These are phyloP conservation scores for Gymnothorax javanicus DNA, from an alignment of 2,797 vertebrate species.

Conservation along the genomic window DNA sequence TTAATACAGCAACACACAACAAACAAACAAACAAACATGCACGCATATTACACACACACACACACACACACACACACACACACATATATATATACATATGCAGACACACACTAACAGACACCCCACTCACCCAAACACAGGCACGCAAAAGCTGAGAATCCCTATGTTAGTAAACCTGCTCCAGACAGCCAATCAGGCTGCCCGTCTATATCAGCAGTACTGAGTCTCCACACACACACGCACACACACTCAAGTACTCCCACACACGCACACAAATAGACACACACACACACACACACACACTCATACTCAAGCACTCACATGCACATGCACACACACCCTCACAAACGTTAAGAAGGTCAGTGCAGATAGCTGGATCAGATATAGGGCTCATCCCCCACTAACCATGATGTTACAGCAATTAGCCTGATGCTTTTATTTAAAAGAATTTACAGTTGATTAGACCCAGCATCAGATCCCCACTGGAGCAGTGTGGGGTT, in stretches of 20 bases:
- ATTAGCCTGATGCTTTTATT: too few relatives aligned
- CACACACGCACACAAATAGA: too few relatives aligned
- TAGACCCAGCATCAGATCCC: too few relatives aligned
- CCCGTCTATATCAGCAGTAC: neutral
- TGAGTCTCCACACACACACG: neutral
- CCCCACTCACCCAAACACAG: neutral
- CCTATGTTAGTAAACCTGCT: neutral
- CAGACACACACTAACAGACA: neutral
- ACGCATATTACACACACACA: conserved; percentile 13
- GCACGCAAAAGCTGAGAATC: neutral
- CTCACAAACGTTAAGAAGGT: neutral
- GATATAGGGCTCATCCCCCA: neutral
- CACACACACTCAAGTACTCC: too few relatives aligned
- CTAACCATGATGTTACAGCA: neutral
- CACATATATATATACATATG: conserved; percentile 16
- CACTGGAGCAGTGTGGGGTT: too few relatives aligned
- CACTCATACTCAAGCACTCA: too few relatives aligned
- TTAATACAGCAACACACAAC: conserved; percentile 21
- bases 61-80: conserved; percentile 22
- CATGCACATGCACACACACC: too few relatives aligned
- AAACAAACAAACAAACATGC: neutral
- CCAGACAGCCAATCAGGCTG: neutral
- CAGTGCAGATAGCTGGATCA: neutral
- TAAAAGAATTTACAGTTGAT: too few relatives aligned
- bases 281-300: neutral